Evolutionary conservation across 2,888 invertebrate genomes (phyloP).

Genomic region (Lithosia quadra): DNA sequence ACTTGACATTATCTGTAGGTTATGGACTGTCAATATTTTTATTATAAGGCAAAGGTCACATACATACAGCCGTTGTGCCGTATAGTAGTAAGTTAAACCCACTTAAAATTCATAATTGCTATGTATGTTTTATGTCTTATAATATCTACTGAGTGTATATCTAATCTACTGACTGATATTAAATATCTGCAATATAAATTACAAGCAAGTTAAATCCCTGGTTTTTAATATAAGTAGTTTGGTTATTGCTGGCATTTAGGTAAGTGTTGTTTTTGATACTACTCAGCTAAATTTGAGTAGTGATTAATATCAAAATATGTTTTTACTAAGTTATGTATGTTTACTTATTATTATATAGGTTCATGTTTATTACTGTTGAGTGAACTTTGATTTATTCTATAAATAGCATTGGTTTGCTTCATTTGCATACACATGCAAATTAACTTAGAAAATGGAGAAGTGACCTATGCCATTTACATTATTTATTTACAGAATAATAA

Average conservation of each 20-base stretch:
- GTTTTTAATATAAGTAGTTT: neutral
- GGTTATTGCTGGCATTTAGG: neutral
- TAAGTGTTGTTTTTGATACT: neutral
- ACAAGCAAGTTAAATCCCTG: neutral
- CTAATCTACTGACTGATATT: neutral
- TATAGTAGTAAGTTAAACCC: neutral
- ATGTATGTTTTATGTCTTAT: neutral
- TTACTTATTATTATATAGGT: neutral
- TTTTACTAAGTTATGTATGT: neutral
- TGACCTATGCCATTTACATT: too few relatives aligned
- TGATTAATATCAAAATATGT: neutral
- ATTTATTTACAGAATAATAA: neutral
- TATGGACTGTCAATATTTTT: neutral
- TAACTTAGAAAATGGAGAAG: too few relatives aligned
- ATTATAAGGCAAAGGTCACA: neutral
- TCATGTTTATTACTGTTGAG: neutral
- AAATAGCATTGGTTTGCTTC: neutral
- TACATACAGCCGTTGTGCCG: neutral
- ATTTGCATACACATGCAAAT: neutral
- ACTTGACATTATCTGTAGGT: neutral
- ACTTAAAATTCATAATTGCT: neutral
- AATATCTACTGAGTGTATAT: neutral
- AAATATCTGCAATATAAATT: neutral
- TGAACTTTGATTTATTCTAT: conserved; percentile 1
- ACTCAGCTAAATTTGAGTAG: neutral